Base-by-base conservation (phyloP, 2,797 vertebrate species). In the Anguilla megastoma region DNA sequence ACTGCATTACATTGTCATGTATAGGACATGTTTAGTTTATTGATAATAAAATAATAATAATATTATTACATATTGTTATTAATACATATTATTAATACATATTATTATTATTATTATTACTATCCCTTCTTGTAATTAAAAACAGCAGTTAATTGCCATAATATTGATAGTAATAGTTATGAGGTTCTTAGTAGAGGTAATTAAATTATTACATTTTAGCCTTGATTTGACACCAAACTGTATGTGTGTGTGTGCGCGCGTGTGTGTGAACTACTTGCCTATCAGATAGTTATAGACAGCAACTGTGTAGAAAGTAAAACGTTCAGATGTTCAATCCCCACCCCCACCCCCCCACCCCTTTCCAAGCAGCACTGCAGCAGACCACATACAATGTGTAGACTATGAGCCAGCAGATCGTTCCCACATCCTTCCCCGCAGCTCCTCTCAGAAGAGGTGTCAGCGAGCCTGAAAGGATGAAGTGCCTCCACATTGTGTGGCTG, bases 391-490 rank as follows among this genome's bases (percentile, higher is more conserved):
- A 87, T 86, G 66, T 48, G 63, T 36, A 86, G 27, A 76, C 56
- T 84, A 92, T 88, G 94, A 95, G 74, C 58, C 96, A 95, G 95
- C 94, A 95, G 94, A 94, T 95, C 94, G 96, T 97, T 97, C 96
- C 96, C 96, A 97, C 96, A 96, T 97, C 94, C 95, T 96, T 96
- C 95, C 96, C 96, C 94, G 96, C 95, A 95, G 95, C 94, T 96
- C 94, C 94, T 95, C 95, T 96, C 95, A 86, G 95, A 96, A 96
- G 96, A 96, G 94, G 95, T 97, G 96, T 97, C 96, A 97, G 96
- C 94, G 89, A 92, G 94, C 95, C 95, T 96, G 94, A 95, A 95
- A 96, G 97, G 97, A 97, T 98, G 96, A 98, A 97, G 97, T 97
- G 96, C 96, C 96, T 93, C 93, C 89, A 91, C 96, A 98, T 98